A percentile compares a stretch with the other conserved stretches of the same genome.
These are phyloP conservation scores for Musca vetustissima DNA, from an alignment of 1,140 invertebrate genomes.

Conservation along the genomic window DNA sequence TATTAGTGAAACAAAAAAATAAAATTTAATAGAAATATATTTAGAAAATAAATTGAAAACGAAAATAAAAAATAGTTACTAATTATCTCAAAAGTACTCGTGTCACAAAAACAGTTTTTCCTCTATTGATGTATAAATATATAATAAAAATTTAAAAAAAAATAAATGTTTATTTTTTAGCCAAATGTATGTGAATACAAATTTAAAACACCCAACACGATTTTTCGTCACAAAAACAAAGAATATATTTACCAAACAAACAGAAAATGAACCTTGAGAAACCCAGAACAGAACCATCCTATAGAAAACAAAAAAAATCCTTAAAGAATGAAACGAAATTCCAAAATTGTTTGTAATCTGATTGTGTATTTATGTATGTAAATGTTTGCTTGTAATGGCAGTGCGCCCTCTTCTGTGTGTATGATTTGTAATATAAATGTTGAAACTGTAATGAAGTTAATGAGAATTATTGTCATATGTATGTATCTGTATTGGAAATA, in stretches of 20 bases:
- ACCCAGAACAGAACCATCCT: no score
- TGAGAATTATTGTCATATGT: no score
- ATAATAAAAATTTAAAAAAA: conserved; percentile 10
- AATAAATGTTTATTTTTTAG: conserved; percentile 6
- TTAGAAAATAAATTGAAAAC: not conserved
- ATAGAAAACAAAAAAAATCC: no score
- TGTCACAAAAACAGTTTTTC: not conserved
- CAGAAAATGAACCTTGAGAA: no score
- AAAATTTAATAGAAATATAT: not conserved
- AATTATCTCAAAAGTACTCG: no score
- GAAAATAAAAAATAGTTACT: not conserved
- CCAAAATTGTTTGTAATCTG: not conserved
- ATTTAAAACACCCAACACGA: conserved; percentile 31
- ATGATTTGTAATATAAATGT: no score
- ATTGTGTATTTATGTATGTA: conserved; percentile 8
- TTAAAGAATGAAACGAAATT: not conserved
- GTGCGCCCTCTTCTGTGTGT: not conserved
- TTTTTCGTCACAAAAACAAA: conserved; percentile 33
- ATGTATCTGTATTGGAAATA: no score
- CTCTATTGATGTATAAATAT: not conserved
- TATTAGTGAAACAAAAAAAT: not conserved
- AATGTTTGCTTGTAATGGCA: not conserved
- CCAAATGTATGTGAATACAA: conserved; percentile 5
- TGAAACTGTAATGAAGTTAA: no score
- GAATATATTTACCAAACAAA: no score